Evolutionary conservation across 2,113 vertebrate genomes (phyloP), one percentile per base, ranked within the genome.

Genomic region (Hydrochoerus hydrochaeris): DNA sequence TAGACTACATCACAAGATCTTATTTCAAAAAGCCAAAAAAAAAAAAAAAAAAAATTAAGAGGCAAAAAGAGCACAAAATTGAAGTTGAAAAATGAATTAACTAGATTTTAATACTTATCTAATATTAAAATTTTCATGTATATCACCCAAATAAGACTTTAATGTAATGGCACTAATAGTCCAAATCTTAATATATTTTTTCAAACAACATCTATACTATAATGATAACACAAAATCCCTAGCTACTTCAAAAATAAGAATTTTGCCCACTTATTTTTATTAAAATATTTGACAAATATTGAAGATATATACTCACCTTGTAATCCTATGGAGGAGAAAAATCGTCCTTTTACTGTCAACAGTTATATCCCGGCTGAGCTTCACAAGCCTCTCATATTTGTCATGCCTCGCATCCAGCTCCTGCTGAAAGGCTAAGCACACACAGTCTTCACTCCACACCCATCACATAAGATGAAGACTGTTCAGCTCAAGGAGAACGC

Each of bases 331-430:
- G 63, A 99, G 98, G 87, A 99, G 99, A 96, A 99, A 99, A 97
- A 99, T 99, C 0, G 99, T 99, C 97, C 99, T 99, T 98, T 99
- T 99, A 98, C 99, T 99, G 97, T 99, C 99, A 0, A 99, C 99
- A 24, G 99, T 99, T 97, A 99, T 98, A 89, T 99, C 99, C 49
- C 99, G 99, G 95, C 99, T 99, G 95, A 99, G 98, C 98, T 99
- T 99, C 69, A 99, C 99, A 1, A 99, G 99, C 19, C 99, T 99
- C 93, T 99, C 99, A 0, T 99, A 99, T 97, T 99, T 99, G 94
- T 99, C 99, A 0, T 99, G 99, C 91, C 99, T 99, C 85, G 99
- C 99, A 98, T 99, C 99, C 5, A 99, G 99, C 96, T 99, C 99
- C 98, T 99, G 98, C 97, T 99, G 99, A 98, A 99, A 99, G 0